Base-by-base conservation (phyloP, 2,113 vertebrate species). In the western clawed frog (Xenopus tropicalis) region DNA sequence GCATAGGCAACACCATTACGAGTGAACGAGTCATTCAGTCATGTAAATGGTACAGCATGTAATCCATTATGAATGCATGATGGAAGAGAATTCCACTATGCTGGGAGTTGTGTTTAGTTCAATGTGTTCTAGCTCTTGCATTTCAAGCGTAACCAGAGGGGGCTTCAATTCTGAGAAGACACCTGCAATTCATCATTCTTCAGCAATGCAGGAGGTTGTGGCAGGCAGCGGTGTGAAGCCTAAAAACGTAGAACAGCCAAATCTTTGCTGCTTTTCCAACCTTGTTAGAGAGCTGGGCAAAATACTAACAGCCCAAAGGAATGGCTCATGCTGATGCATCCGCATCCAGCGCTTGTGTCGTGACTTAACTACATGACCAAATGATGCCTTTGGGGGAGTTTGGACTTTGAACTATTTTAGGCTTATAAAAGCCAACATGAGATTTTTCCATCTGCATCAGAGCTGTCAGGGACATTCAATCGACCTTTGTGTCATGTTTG, bases 361-460 rank as follows among this genome's bases (percentile, higher is more conserved):
- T 66, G 71, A 66, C 62, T 72, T 37, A 72, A 66, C 71, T 66
- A 66, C 64, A 52, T 58, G 62, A 62, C 48, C 54, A 72, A 72
- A 72, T 63, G 57, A 72, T 14, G 69, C 69, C 69, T 61, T 24
- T 71, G 48, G 59, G 69, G 69, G 24, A 51, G 51, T 62, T 62
- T 43, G 69, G 59, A 48, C 43, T 71, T 62, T 51, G 14, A 71
- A 62, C 58, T 62, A 57, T 71, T 71, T 71, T 61, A 65, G 61
- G 69, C 62, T 65, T 72, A 29, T 72, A 29, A 66, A 66, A 72
- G 11, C 71, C 52, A 42, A 72, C 71, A 72, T 72, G 62, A 72
- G 57, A 72, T 66, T 66, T 72, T 72, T 58, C 66, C 61, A 72
- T 66, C 71, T 66, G 71, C 71, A 66, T 65, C 29, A 66, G 43